Evolutionary conservation across 2,797 vertebrate species (phyloP).

Genomic region (Sciurus carolinensis): DNA sequence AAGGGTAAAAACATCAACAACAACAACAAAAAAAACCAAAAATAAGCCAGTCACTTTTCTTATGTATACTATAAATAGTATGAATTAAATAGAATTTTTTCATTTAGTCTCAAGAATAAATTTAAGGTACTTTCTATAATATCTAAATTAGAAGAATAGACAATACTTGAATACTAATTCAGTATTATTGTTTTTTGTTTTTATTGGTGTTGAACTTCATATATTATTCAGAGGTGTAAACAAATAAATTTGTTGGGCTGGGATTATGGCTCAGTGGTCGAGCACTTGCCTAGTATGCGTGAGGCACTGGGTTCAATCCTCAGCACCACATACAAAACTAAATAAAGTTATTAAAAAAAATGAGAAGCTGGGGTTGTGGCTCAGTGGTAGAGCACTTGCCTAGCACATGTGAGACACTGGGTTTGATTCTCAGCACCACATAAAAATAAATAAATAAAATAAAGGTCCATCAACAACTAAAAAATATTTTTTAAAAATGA

Average conservation of each 20-base stretch:
- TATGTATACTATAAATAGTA: not conserved
- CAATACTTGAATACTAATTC: not conserved
- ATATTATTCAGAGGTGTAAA: not conserved
- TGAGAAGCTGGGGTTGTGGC: too few relatives aligned
- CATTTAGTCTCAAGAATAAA: slow-evolving; percentile 17
- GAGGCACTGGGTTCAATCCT: too few relatives aligned
- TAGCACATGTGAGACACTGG: too few relatives aligned
- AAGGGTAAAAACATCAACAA: not conserved
- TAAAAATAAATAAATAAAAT: too few relatives aligned
- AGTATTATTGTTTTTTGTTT: slow-evolving; percentile 28
- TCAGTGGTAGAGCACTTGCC: too few relatives aligned
- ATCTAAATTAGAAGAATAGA: slow-evolving; percentile 17
- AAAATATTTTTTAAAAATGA: not conserved
- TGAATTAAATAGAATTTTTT: not conserved
- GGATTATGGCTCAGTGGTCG: too few relatives aligned
- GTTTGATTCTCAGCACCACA: too few relatives aligned
- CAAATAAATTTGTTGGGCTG: not conserved
- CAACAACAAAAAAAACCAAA: not conserved
- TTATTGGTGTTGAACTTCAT: not conserved
- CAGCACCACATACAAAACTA: too few relatives aligned
- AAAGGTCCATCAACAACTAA: too few relatives aligned
- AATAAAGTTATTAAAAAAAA: too few relatives aligned
- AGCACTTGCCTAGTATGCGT: too few relatives aligned
- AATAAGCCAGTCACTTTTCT: slow-evolving; percentile 10
- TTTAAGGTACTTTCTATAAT: slow-evolving; percentile 7